Evolutionary conservation across 2,113 vertebrate species (phyloP).

Genomic region (Grus americana): DNA sequence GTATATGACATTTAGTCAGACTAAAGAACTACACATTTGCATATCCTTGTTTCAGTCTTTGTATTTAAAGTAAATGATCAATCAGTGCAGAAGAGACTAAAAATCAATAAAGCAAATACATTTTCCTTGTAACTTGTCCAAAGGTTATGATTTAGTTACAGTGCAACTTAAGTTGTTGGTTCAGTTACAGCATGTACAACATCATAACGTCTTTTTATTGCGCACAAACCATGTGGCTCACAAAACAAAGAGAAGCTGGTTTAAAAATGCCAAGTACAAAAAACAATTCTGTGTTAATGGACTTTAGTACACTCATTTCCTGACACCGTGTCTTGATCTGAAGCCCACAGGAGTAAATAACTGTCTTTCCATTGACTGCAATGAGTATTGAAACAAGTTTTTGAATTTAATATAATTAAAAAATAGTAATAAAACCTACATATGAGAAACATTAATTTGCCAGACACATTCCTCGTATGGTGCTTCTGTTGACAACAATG

Average conservation of each 20-base stretch:
- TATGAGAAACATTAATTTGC: neutral
- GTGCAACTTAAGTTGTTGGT: constrained; percentile 69
- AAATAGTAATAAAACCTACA: neutral
- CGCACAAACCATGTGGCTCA: constrained; percentile 6
- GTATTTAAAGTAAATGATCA: constrained; percentile 28
- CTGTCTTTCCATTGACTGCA: neutral
- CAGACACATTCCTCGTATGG: neutral
- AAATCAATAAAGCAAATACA: constrained; percentile 64
- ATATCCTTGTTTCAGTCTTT: constrained; percentile 23
- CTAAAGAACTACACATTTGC: neutral
- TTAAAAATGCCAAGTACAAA: constrained; percentile 52
- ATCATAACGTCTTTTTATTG: constrained; percentile 69
- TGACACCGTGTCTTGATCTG: neutral
- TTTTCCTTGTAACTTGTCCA: constrained; percentile 68
- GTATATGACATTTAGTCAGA: neutral
- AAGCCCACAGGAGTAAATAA: neutral
- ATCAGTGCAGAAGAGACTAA: constrained; percentile 20
- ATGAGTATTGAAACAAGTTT: neutral
- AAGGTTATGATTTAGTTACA: constrained; percentile 72
- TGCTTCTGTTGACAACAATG: neutral
- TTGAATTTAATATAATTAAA: neutral
- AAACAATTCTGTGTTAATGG: neutral
- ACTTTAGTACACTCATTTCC: neutral
- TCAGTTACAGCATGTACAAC: constrained; percentile 47
- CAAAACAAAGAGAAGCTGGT: constrained; percentile 40